These are phyloP conservation scores for Linnaemya vulpina DNA, from an alignment of 2,888 invertebrate genomes.

Conservation along the genomic window DNA sequence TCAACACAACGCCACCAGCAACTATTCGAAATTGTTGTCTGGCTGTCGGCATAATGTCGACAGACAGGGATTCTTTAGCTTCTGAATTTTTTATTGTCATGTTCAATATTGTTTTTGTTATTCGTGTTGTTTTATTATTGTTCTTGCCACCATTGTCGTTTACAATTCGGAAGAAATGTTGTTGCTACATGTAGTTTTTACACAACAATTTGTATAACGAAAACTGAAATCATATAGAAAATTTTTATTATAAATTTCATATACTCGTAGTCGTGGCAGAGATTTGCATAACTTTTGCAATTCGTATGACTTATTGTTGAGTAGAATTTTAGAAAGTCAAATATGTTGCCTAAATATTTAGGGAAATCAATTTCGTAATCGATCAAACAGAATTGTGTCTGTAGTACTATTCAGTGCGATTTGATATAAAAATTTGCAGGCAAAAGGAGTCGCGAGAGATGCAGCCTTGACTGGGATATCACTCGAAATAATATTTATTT, in stretches of 20 bases:
- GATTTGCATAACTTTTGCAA: not conserved
- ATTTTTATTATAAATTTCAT: not conserved
- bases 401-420: too few relatives aligned
- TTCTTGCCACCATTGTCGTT: not conserved
- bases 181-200: conserved; percentile 17
- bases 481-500: too few relatives aligned
- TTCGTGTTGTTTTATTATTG: not conserved
- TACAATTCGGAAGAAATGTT: conserved; percentile 1
- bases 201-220: conserved; percentile 5
- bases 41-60: conserved; percentile 60
- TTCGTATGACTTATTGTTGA: not conserved
- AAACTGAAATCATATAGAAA: not conserved
- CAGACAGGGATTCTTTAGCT: conserved; percentile 62
- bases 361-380: too few relatives aligned
- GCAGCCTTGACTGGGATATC: too few relatives aligned
- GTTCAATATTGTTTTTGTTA: conserved; percentile 58
- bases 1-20: conserved; percentile 13
- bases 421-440: too few relatives aligned
- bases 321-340: too few relatives aligned
- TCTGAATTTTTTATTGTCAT: conserved; percentile 67
- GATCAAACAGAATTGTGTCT: too few relatives aligned
- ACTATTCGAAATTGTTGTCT: conserved; percentile 52
- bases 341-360: too few relatives aligned
- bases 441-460: too few relatives aligned
- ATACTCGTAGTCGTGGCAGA: not conserved